Evolutionary conservation across 2,888 invertebrate genomes (phyloP).

Genomic region (Brachyptera putata): DNA sequence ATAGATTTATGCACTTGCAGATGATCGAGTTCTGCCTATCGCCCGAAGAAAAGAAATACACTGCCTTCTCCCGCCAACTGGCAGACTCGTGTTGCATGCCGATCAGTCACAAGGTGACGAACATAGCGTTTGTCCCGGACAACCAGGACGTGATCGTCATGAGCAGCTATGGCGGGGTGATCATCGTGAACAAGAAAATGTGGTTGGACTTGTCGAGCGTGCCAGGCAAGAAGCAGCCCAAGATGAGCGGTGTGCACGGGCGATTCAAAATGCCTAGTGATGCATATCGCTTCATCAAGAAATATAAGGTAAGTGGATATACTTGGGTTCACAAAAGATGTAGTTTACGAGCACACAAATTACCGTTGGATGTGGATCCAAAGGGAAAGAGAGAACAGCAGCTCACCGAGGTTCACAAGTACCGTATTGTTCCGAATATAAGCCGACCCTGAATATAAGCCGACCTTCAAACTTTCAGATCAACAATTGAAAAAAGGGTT

Average conservation of each 20-base stretch:
- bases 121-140: slow-evolving; percentile 59
- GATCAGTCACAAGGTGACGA: slow-evolving; percentile 55
- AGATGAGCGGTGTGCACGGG: too few species aligned
- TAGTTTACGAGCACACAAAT: too few species aligned
- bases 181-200: slow-evolving; percentile 55
- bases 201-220: slow-evolving; percentile 40
- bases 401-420: too few species aligned
- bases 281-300: slow-evolving; percentile 46
- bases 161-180: slow-evolving; percentile 67
- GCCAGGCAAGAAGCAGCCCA: slow-evolving; percentile 41
- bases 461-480: too few species aligned
- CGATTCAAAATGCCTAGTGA: slow-evolving; percentile 37
- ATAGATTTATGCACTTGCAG: too few species aligned
- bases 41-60: slow-evolving; percentile 51
- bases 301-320: slow-evolving; percentile 53
- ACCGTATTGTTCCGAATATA: too few species aligned
- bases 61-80: slow-evolving; percentile 57
- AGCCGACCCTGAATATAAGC: too few species aligned
- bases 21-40: slow-evolving; percentile 73
- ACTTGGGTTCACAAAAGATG: too few species aligned
- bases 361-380: too few species aligned
- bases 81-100: slow-evolving; percentile 50
- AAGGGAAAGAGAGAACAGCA: too few species aligned
- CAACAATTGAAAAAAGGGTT: too few species aligned
- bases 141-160: slow-evolving; percentile 63